Evolutionary conservation across 2,888 invertebrate genomes (phyloP).

Genomic region (Drosophila affinis): DNA sequence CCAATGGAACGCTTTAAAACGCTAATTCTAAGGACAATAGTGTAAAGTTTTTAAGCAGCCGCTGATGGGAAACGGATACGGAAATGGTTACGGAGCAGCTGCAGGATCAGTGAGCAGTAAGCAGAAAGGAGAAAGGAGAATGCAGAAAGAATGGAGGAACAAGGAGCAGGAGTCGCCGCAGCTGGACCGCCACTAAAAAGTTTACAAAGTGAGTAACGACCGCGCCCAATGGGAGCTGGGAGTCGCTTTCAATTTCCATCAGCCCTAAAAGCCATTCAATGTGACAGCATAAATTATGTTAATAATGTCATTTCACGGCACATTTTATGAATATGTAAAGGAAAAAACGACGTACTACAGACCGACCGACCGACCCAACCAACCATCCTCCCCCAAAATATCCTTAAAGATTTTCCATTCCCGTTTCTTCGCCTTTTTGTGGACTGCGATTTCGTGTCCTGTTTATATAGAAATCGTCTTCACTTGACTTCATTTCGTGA

Average conservation of each 20-base stretch:
- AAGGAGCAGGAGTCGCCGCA: constrained; percentile 43
- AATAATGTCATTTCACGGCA: constrained; percentile 80
- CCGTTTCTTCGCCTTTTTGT: neutral
- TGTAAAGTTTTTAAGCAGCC: constrained; percentile 56
- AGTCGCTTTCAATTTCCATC: constrained; percentile 69
- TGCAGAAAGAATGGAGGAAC: constrained; percentile 21
- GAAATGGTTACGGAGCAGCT: constrained; percentile 19
- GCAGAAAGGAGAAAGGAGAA: neutral
- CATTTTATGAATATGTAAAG: constrained; percentile 81
- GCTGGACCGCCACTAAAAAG: constrained; percentile 66
- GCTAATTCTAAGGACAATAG: constrained; percentile 73
- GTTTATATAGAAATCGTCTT: constrained; percentile 67
- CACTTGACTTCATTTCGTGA: constrained; percentile 55
- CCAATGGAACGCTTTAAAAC: constrained; percentile 55
- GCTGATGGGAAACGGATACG: constrained; percentile 25
- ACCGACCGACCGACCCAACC: neutral
- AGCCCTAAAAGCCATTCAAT: constrained; percentile 75
- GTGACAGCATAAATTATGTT: constrained; percentile 84
- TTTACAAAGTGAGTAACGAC: constrained; percentile 70
- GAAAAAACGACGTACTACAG: constrained; percentile 17
- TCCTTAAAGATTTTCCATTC: constrained; percentile 15
- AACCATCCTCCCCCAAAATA: constrained; percentile 7
- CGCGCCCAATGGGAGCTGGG: neutral
- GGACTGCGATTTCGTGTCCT: constrained; percentile 29
- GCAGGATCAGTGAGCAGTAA: constrained; percentile 33